Evolutionary conservation across 2,888 invertebrate species (phyloP).

Genomic region (Parthenolecanium corni): DNA sequence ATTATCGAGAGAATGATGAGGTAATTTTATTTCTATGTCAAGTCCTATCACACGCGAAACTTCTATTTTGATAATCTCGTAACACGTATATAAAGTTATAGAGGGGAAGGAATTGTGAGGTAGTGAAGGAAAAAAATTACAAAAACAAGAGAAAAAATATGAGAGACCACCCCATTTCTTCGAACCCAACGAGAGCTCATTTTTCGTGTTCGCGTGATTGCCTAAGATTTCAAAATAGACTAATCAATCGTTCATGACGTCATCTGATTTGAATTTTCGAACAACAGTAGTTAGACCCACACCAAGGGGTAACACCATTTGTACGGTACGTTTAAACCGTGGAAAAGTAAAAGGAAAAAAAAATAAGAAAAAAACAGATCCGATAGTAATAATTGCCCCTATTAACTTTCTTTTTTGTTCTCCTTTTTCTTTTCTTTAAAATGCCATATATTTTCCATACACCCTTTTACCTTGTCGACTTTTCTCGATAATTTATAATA

Average conservation of each 20-base stretch:
- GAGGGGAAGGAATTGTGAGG: no score
- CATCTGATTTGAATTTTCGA: conserved; percentile 25
- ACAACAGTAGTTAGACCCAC: background rate
- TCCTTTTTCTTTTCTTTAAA: no score
- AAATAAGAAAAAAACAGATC: conserved; percentile 10
- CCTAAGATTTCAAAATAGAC: conserved; percentile 26
- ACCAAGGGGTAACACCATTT: background rate
- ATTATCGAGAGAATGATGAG: conserved; percentile 22
- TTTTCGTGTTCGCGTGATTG: conserved; percentile 28
- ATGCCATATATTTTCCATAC: no score
- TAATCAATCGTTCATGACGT: conserved; percentile 29
- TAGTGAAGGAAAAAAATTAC: background rate
- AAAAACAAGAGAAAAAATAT: background rate
- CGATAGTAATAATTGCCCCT: conserved; percentile 10
- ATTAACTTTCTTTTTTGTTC: background rate
- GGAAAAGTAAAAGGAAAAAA: conserved; percentile 9
- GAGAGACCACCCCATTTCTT: conserved; percentile 11
- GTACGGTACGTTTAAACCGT: background rate
- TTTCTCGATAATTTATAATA: background rate
- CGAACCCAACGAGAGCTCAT: conserved; percentile 3
- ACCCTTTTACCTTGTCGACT: background rate
- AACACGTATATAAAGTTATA: no score
- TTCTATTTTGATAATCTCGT: conserved; percentile 21
- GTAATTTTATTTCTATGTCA: conserved; percentile 18
- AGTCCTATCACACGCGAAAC: conserved; percentile 27